These are phyloP conservation scores for Bufo bufo DNA, from an alignment of 2,113 vertebrate species.

Conservation along the genomic window DNA sequence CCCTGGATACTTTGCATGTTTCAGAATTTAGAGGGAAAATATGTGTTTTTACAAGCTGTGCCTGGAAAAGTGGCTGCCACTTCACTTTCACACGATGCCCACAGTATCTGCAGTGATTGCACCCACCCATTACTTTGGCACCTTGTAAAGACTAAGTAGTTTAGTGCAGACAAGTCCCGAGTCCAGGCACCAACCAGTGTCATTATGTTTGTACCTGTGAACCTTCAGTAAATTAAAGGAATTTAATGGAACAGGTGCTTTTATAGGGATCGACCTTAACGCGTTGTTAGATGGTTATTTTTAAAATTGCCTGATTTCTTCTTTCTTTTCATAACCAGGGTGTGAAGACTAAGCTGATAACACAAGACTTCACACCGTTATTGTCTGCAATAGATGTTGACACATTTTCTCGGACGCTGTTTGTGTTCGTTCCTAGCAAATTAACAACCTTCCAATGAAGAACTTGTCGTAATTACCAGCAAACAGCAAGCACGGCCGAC, in stretches of 20 bases:
- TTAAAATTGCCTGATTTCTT: conserved; percentile 1
- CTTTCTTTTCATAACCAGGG: neutral
- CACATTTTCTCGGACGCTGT: conserved; percentile 16
- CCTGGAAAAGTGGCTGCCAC: neutral
- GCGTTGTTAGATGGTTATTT: neutral
- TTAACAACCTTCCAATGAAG: neutral
- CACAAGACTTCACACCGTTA: neutral
- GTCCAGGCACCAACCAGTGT: neutral
- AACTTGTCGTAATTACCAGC: conserved; percentile 2
- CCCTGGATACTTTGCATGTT: too few species aligned
- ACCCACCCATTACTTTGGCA: neutral
- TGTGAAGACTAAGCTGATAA: neutral
- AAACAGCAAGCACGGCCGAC: neutral
- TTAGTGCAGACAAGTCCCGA: neutral
- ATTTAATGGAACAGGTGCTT: neutral
- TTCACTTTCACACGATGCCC: neutral
- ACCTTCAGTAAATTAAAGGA: neutral
- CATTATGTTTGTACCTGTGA: neutral
- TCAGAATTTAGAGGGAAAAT: neutral
- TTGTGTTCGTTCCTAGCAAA: neutral
- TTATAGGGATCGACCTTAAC: neutral
- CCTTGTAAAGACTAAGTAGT: neutral
- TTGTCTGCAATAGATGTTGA: neutral
- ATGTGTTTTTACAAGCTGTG: neutral
- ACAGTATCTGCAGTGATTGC: neutral